Evolutionary conservation across 2,888 invertebrate species (phyloP).

Genomic region (Deilephila porcellus): DNA sequence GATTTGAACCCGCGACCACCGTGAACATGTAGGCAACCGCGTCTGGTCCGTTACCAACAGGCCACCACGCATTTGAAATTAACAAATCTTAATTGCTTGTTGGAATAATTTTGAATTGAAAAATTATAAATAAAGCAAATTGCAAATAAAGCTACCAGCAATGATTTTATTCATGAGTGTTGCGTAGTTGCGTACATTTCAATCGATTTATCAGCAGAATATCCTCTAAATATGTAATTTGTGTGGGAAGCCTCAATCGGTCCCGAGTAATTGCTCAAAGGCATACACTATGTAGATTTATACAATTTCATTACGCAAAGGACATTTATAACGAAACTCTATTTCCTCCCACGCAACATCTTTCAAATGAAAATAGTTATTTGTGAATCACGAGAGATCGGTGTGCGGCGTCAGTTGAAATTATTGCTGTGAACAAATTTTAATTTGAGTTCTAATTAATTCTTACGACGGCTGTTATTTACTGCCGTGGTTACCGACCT

Average conservation of each 20-base stretch:
- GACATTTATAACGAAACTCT: slow-evolving; percentile 2
- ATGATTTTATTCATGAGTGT: not conserved
- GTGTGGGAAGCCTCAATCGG: slow-evolving; percentile 10
- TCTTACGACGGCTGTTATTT: slow-evolving; percentile 21
- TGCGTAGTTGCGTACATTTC: not conserved
- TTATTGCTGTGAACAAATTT: slow-evolving; percentile 13
- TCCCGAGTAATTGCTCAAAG: not conserved
- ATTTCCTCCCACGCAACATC: slow-evolving; percentile 20
- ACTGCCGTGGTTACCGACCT: slow-evolving; percentile 4
- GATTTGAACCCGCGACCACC: no score
- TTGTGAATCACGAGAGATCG: slow-evolving; percentile 1
- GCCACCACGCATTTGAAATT: no score
- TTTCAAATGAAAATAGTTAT: slow-evolving; percentile 13
- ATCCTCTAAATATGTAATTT: slow-evolving; percentile 1
- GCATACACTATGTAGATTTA: slow-evolving; percentile 10
- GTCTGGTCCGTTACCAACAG: no score
- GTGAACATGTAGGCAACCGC: no score
- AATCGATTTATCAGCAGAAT: slow-evolving; percentile 14
- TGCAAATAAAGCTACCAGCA: not conserved
- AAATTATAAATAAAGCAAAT: not conserved
- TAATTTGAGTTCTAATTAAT: slow-evolving; percentile 7
- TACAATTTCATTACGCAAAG: slow-evolving; percentile 14
- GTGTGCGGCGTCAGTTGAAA: slow-evolving; percentile 1
- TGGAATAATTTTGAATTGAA: not conserved
- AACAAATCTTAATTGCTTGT: no score